A percentile compares a stretch with the other conserved stretches of the same genome.
Evolutionary conservation across 2,113 vertebrate species (phyloP).

Genomic region (crab-eating macaque (Macaca fascicularis)): T2T-MFA8v1.1 NC_088379.1:110480001-110480500

Average conservation of each 20-base stretch:
- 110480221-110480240: slow-evolving; percentile 47
- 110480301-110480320: slow-evolving; percentile 46
- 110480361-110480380: slow-evolving; percentile 36
- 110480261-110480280: slow-evolving; percentile 12
- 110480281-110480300: slow-evolving; percentile 58
- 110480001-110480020: slow-evolving; percentile 19
- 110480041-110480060: slow-evolving; percentile 20
- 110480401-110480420: not conserved
- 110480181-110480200: slow-evolving; percentile 3
- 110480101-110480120: not conserved
- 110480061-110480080: not conserved
- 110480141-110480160: slow-evolving; percentile 31
- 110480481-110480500: slow-evolving; percentile 71
- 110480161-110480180: slow-evolving; percentile 63
- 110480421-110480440: not conserved
- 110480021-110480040: not conserved
- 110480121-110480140: slow-evolving; percentile 37
- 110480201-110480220: slow-evolving; percentile 50
- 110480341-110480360: slow-evolving; percentile 3
- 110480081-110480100: not conserved
- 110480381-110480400: slow-evolving; percentile 35
- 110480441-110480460: not conserved
- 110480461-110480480: not conserved
- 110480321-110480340: not conserved
- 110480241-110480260: slow-evolving; percentile 57